Conservation (phyloP, 92 coral and sea anemone genomes). For the Epizoanthus fatuus region DNA sequence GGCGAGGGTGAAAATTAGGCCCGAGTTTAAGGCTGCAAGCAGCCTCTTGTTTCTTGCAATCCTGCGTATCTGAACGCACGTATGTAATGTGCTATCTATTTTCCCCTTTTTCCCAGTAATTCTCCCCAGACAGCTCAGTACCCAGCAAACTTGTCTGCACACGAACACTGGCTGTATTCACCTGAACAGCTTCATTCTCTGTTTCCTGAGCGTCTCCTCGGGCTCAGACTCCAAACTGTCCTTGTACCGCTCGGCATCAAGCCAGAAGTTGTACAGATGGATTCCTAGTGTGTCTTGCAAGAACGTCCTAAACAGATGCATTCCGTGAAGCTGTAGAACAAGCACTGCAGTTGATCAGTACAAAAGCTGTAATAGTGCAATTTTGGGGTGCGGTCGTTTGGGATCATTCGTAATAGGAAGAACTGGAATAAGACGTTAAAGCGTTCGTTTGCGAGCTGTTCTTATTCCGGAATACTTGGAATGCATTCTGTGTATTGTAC, state of each 20-base stretch:
- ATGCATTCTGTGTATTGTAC: too few species aligned
- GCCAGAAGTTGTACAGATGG: conserved; percentile 93
- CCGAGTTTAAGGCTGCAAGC: too few species aligned
- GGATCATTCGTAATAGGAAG: too few species aligned
- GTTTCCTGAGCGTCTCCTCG: conserved; percentile 84
- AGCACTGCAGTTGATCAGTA: not conserved
- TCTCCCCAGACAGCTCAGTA: not conserved
- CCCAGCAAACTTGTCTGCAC: not conserved
- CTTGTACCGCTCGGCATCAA: conserved; percentile 93
- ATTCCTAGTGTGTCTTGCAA: conserved; percentile 87
- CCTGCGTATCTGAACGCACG: too few species aligned
- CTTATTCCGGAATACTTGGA: too few species aligned
- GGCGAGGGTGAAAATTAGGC: too few species aligned
- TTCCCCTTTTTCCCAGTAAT: too few species aligned
- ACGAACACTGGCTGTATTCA: conserved; percentile 3
- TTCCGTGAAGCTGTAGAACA: conserved; percentile 78
- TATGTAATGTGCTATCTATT: too few species aligned
- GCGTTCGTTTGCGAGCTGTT: too few species aligned
- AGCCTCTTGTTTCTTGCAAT: too few species aligned
- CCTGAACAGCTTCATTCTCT: conserved; percentile 88
- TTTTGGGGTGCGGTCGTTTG: not conserved
- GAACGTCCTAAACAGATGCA: conserved; percentile 83
- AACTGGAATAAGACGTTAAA: too few species aligned
- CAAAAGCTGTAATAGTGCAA: not conserved
- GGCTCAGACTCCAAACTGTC: conserved; percentile 91